Conservation (phyloP, 2,888 invertebrate genomes). For the Crematogaster levior region DNA sequence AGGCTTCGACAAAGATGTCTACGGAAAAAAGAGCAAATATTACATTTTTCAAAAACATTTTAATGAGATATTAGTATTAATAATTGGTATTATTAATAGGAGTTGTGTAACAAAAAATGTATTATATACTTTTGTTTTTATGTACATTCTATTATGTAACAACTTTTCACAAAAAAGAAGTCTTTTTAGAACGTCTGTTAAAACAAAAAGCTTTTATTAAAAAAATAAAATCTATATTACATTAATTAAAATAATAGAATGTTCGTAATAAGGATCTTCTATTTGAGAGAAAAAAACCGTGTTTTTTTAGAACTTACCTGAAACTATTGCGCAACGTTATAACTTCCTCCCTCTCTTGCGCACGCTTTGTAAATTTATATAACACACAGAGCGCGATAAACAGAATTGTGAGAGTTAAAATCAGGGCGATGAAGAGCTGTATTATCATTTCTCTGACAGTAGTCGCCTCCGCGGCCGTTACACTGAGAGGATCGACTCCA, state of each 20-base stretch:
- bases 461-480: constrained; percentile 84
- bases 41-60: constrained; percentile 5
- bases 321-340: constrained; percentile 89
- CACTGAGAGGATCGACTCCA: constrained; percentile 87
- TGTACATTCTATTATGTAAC: background rate
- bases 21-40: constrained; percentile 66
- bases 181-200: background rate
- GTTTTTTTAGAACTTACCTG: constrained; percentile 86
- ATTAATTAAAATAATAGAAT: constrained; percentile 22
- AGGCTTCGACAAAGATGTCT: constrained; percentile 89
- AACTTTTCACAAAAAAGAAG: background rate
- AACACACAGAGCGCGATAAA: constrained; percentile 89
- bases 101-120: background rate
- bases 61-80: background rate
- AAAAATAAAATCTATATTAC: background rate
- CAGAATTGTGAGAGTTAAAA: constrained; percentile 88
- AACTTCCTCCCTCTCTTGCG: constrained; percentile 89
- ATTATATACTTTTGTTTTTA: background rate
- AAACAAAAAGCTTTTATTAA: background rate
- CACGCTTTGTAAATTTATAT: constrained; percentile 89
- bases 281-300: background rate
- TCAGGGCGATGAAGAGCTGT: constrained; percentile 90
- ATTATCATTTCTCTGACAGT: constrained; percentile 88
- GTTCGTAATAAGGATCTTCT: background rate
- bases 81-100: background rate